Percentiles rank a stretch among this genome's conserved stretches.
Conservation (phyloP, 2,113 vertebrate species). For the Ptilonorhynchus violaceus region DNA sequence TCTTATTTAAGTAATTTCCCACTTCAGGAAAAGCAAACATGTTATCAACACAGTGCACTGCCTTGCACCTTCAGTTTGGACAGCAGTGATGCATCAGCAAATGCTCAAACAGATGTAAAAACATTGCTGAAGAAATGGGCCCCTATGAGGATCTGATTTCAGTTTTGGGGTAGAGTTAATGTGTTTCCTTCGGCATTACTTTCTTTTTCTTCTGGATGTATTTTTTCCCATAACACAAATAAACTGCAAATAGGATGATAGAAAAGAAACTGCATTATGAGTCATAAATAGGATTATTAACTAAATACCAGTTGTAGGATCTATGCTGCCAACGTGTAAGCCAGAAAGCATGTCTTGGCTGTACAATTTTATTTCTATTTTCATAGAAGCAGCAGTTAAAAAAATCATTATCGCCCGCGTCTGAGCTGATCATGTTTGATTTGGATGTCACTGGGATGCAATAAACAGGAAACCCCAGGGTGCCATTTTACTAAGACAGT, state of each 20-base stretch:
- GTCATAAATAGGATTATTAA: neutral
- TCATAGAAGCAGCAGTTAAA: constrained; percentile 1
- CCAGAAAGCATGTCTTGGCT: neutral
- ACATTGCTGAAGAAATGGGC: neutral
- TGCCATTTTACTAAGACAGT: constrained; percentile 30
- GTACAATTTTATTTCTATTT: neutral
- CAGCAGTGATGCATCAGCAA: neutral
- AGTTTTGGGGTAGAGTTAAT: neutral
- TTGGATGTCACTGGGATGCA: constrained; percentile 43
- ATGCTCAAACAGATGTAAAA: neutral
- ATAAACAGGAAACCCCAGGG: constrained; percentile 41
- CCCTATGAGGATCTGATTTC: neutral
- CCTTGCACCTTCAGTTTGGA: neutral
- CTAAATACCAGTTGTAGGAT: neutral
- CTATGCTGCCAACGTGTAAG: accelerated
- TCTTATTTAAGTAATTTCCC: neutral
- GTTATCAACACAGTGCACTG: neutral
- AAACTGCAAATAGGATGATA: neutral
- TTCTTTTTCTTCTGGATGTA: neutral
- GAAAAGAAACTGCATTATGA: neutral
- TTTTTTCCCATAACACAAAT: neutral
- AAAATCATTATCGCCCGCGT: neutral
- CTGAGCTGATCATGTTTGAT: constrained; percentile 31
- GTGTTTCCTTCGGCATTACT: neutral
- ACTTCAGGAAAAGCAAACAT: neutral